These are phyloP conservation scores for Vombatus ursinus DNA, from an alignment of 2,113 vertebrate species.

Conservation along the genomic window DNA sequence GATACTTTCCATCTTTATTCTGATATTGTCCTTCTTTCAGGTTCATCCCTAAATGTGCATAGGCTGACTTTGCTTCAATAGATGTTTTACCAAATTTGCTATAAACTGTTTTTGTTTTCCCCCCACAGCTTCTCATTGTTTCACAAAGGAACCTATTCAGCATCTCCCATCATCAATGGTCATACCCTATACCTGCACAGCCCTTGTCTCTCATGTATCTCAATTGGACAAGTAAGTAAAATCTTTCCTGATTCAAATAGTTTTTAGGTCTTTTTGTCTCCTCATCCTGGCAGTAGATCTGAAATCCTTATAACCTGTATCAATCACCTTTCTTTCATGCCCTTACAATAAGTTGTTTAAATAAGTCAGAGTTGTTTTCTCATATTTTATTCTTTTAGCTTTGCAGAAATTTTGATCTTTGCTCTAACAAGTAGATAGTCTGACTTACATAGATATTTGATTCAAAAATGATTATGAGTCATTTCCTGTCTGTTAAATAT, in stretches of 20 bases:
- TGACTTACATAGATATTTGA: background rate
- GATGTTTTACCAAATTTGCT: background rate
- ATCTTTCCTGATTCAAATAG: background rate
- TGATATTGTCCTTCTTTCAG: background rate
- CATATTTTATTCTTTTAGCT: background rate
- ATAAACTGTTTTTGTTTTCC: background rate
- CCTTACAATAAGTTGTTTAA: background rate
- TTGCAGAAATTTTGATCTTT: background rate
- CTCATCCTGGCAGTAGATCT: too few species aligned
- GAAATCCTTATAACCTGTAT: background rate
- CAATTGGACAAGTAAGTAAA: background rate
- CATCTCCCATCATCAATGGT: background rate
- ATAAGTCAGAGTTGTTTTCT: background rate
- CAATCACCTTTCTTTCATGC: background rate
- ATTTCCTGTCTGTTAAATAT: background rate
- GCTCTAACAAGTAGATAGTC: background rate
- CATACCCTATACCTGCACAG: background rate
- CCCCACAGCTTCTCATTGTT: background rate
- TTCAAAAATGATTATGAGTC: background rate
- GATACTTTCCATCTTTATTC: background rate
- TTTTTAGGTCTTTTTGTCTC: background rate
- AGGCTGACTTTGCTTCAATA: background rate
- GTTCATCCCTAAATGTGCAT: background rate
- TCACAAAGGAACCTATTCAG: background rate
- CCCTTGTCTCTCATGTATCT: background rate